phyloP scores from a whole-genome alignment of 1,140 invertebrate genomes.

The Drosophila simulans region DNA sequence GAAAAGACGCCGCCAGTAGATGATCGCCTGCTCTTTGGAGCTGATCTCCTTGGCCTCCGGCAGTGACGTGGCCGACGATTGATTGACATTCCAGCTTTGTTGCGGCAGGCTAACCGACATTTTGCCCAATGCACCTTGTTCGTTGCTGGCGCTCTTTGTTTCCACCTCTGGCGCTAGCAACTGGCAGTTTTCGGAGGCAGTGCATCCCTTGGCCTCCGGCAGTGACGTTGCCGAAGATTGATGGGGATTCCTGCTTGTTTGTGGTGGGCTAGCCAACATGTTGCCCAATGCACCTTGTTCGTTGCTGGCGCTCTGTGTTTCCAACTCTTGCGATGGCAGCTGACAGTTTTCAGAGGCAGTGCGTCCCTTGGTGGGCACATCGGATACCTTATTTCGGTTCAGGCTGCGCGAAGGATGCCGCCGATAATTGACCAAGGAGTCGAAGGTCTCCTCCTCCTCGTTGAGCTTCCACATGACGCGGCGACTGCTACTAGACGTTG shows the following conservation, averaged over 20 bases:
- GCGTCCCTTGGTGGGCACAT: background rate
- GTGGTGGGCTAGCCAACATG: background rate
- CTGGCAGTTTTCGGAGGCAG: constrained; percentile 11
- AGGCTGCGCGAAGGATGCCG: constrained; percentile 9
- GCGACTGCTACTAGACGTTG: constrained; percentile 54
- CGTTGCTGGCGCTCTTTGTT: background rate
- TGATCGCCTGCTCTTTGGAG: constrained; percentile 11
- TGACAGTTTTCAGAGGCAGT: constrained; percentile 10
- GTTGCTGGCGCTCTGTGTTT: background rate
- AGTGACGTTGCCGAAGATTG: constrained; percentile 27
- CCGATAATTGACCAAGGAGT: constrained; percentile 63
- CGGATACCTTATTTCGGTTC: constrained; percentile 1
- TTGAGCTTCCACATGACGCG: constrained; percentile 68
- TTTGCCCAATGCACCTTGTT: background rate
- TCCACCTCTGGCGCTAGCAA: constrained; percentile 5
- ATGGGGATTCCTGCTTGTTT: background rate
- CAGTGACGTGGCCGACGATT: constrained; percentile 27
- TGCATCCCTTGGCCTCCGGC: constrained; percentile 19
- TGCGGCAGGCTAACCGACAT: background rate
- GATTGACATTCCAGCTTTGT: background rate
- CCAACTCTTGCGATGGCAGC: constrained; percentile 6
- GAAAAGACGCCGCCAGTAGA: constrained; percentile 45
- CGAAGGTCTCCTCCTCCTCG: constrained; percentile 57
- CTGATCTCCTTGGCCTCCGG: constrained; percentile 25
- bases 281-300: background rate